Evolutionary conservation across 2,797 vertebrate species (phyloP), one percentile per base, ranked within the genome.

Genomic region (Harpagifer antarcticus): DNA sequence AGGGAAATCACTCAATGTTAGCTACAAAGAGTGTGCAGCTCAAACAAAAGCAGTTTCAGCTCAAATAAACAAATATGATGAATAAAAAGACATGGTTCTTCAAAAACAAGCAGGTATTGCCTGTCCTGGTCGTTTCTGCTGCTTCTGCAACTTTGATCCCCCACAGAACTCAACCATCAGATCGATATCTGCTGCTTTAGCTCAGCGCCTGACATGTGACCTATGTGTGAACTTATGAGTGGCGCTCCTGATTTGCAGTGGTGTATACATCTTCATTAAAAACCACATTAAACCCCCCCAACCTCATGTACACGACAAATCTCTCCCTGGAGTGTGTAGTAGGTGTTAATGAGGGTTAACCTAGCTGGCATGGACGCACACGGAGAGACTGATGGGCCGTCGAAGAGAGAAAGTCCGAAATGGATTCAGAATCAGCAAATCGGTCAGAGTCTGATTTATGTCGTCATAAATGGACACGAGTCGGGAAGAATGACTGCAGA

Each of bases 331-430:
- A 72, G 88, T 62, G 50, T 76, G 72, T 78, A 58, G 68, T 73
- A 60, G 75, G 84, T 61, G 81, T 83, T 85, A 89, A 90, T 88
- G 83, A 88, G 82, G 78, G 86, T 86, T 85, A 88, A 90, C 81
- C 74, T 82, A 65, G 60, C 71, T 72, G 68, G 60, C 78, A 68
- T 20, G 62, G 68, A 74, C 31, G 67, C 33, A 70, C 58, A 47
- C 16, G 0, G 20, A 61, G 64, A 70, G 69, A 84, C 65, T 69
- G 56, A 75, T 59, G 45, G 61, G 73, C 23, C 44, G 19, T 55
- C 6, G 16, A 16, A 40, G 20, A 71, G 64, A 23, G 57, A 61
- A 76, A 68, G 40, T 65, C 81, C 57, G 66, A 68, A 72, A 74
- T 48, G 37, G 69, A 74, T 76, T 79, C 54, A 66, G 63, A 75